These are phyloP conservation scores for Leptinotarsa texana DNA, from an alignment of 1,140 invertebrate genomes.

Conservation along the genomic window DNA sequence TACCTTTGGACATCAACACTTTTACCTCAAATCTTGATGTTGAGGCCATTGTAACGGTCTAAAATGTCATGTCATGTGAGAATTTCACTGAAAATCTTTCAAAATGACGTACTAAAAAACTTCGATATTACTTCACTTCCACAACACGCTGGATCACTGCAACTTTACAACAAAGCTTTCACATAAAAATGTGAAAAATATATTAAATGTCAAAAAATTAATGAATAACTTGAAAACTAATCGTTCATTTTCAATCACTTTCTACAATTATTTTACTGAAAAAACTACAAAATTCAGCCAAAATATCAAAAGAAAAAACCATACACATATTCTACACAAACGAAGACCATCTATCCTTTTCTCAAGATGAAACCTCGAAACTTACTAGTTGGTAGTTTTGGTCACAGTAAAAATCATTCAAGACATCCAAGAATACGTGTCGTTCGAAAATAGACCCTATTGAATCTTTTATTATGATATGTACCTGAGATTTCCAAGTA, in stretches of 20 bases:
- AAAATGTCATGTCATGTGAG: slow-evolving; percentile 45
- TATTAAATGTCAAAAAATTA: background rate
- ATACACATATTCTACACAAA: slow-evolving; percentile 1
- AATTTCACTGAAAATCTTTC: slow-evolving; percentile 41
- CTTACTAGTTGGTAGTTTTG: background rate
- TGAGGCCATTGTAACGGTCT: slow-evolving; percentile 57
- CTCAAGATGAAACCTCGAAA: slow-evolving; percentile 8
- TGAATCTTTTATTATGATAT: too few species aligned
- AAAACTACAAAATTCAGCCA: background rate
- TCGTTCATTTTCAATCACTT: background rate
- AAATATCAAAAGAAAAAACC: slow-evolving; percentile 8
- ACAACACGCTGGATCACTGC: slow-evolving; percentile 30
- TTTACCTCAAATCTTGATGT: slow-evolving; percentile 62
- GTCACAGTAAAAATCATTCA: background rate
- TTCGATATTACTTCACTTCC: slow-evolving; percentile 22
- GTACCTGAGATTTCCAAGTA: too few species aligned
- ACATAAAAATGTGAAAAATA: background rate
- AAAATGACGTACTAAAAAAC: slow-evolving; percentile 36
- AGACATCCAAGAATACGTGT: background rate
- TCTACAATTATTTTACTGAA: background rate
- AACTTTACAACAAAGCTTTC: slow-evolving; percentile 10
- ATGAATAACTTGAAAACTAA: background rate
- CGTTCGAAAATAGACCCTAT: background rate
- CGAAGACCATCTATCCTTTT: slow-evolving; percentile 2
- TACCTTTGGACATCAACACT: slow-evolving; percentile 76